Evolutionary conservation across 1,140 invertebrate species (phyloP), one percentile per base, ranked within the genome.

Genomic region (Orius insidiosus): DNA sequence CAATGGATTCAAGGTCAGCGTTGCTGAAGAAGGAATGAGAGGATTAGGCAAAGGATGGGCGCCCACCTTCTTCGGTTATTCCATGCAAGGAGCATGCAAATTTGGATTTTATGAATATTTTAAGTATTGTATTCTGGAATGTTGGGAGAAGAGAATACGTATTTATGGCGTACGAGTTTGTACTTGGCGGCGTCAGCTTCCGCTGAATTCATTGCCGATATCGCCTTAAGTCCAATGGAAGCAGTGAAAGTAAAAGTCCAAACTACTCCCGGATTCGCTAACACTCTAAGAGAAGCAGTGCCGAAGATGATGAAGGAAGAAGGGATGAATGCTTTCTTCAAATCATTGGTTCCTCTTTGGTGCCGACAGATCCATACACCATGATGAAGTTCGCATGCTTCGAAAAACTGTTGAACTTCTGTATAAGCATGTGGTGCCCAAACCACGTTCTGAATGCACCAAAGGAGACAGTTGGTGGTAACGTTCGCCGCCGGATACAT

Each of bases 301-400:
- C 80, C 81, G 0, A 71, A 76, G 42, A 85, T 75, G 64, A 59
- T 66, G 49, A 51, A 56, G 10, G 68, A 71, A 40, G 73, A 75
- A 58, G 74, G 72, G 1, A 54, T 72, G 2, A 65, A 64, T 36
- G 74, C 72, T 32, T 80, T 85, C 56, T 86, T 80, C 60, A 82
- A 81, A 62, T 77, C 80, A 16, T 56, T 88, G 9, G 69, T 75
- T 4, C 85, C 84, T 24, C 66, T 88, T n/a, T 88, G 85, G 85
- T 71, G 72, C 53, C 60, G 83, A 51, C 85, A 88, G 62, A 83
- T 88, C 53, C 85, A 6, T 88, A 88, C 68, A 88, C 85, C 2
- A 88, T 88, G 84, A 87, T 88, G 85, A 88, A 88, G 62, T 88
- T 88, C 63, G 75, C 85, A 15, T 87, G 81, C 56, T 88, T 88